Evolutionary conservation across 2,113 vertebrate genomes (phyloP).

Genomic region (Nicator chloris): DNA sequence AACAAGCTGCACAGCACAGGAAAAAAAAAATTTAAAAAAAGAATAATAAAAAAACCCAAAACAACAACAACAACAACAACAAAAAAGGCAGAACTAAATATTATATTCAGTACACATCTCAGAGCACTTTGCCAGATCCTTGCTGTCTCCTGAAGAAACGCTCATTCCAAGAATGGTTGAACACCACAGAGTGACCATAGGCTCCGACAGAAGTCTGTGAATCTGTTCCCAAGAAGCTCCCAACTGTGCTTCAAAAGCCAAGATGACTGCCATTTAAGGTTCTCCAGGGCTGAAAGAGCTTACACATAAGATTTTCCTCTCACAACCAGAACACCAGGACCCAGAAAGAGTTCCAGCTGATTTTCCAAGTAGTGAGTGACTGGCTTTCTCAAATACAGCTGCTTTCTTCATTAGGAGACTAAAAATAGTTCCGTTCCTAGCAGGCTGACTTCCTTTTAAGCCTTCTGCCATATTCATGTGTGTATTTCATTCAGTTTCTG

Average conservation of each 20-base stretch:
- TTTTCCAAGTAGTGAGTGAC: constrained; percentile 60
- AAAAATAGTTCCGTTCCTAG: constrained; percentile 71
- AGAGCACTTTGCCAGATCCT: not conserved
- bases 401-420: constrained; percentile 75
- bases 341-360: constrained; percentile 61
- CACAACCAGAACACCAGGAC: constrained; percentile 56
- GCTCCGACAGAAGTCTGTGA: not conserved
- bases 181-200: not conserved
- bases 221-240: constrained; percentile 20
- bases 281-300: constrained; percentile 29
- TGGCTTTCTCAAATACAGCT: constrained; percentile 71
- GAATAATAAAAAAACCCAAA: too few relatives aligned
- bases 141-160: not conserved
- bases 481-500: constrained; percentile 74
- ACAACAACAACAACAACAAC: too few relatives aligned
- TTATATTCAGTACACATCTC: not conserved
- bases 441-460: constrained; percentile 71
- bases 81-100: not conserved
- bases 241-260: constrained; percentile 29
- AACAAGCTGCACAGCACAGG: not conserved
- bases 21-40: too few relatives aligned
- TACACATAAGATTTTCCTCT: constrained; percentile 38
- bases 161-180: not conserved
- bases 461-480: constrained; percentile 66
- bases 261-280: constrained; percentile 48